Percentiles rank a stretch among this genome's conserved stretches.
Evolutionary conservation across 2,113 vertebrate genomes (phyloP).

Genomic region (Erinaceus europaeus): DNA sequence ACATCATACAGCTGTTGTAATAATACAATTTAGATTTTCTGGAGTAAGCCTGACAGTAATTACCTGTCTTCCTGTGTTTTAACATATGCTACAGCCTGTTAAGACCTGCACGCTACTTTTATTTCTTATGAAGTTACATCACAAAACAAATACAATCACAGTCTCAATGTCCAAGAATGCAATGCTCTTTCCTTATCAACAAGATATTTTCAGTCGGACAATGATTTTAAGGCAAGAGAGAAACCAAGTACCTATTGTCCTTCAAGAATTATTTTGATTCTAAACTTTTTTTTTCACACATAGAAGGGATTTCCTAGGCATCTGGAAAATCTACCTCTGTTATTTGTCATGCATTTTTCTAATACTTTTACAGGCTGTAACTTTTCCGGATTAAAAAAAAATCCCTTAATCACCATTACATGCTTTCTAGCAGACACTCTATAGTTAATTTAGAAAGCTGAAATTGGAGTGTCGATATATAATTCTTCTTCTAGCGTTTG

Average conservation of each 20-base stretch:
- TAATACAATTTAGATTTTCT: not conserved
- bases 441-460: too few relatives aligned
- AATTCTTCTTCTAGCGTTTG: too few relatives aligned
- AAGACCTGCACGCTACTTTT: not conserved
- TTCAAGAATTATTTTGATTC: constrained; percentile 44
- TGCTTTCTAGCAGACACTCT: not conserved
- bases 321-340: constrained; percentile 59
- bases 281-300: constrained; percentile 46
- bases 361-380: constrained; percentile 54
- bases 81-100: constrained; percentile 28
- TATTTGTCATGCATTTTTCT: constrained; percentile 27
- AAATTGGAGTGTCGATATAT: too few relatives aligned
- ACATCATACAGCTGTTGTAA: not conserved
- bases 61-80: not conserved
- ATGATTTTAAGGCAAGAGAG: not conserved
- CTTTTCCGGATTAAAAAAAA: constrained; percentile 43
- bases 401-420: constrained; percentile 18
- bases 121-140: constrained; percentile 42
- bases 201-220: not conserved
- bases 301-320: constrained; percentile 50
- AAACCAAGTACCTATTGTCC: constrained; percentile 18
- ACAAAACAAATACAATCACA: constrained; percentile 8
- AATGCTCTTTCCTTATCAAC: not conserved
- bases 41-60: not conserved
- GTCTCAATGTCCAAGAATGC: constrained; percentile 54